A percentile compares a stretch with the other conserved stretches of the same genome.
Evolutionary conservation across 2,113 vertebrate species (phyloP).

Genomic region (Dasyurus viverrinus): DNA sequence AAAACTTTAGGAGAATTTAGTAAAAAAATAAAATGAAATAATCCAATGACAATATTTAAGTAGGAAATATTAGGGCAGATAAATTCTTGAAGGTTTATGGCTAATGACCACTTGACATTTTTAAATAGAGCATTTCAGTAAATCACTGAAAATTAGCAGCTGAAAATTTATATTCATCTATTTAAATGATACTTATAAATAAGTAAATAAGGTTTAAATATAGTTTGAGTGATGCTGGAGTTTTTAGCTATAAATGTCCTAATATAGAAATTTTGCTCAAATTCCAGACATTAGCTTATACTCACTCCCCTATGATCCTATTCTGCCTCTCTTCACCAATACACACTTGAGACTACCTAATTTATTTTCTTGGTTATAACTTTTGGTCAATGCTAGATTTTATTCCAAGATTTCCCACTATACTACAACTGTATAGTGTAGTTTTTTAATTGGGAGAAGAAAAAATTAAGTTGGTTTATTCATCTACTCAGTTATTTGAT

Average conservation of each 20-base stretch:
- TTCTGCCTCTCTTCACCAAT: neutral
- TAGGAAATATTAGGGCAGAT: constrained; percentile 74
- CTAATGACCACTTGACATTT: constrained; percentile 82
- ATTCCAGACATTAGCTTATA: constrained; percentile 46
- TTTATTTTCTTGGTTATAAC: constrained; percentile 27
- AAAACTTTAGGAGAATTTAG: constrained; percentile 50
- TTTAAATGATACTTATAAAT: constrained; percentile 80
- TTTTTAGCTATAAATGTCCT: constrained; percentile 50
- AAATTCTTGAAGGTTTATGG: constrained; percentile 71
- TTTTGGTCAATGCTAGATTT: constrained; percentile 18
- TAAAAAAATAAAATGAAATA: constrained; percentile 67
- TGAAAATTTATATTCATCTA: constrained; percentile 77
- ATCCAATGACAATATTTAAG: constrained; percentile 75
- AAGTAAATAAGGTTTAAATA: constrained; percentile 79
- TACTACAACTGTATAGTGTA: neutral
- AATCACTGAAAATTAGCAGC: constrained; percentile 77
- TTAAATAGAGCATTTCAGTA: constrained; percentile 77
- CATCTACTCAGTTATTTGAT: neutral
- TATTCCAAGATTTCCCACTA: neutral
- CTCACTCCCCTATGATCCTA: neutral
- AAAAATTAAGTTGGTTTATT: neutral
- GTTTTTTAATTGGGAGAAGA: constrained; percentile 24
- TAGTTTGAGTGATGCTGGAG: constrained; percentile 64
- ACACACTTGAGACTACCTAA: neutral
- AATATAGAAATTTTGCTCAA: constrained; percentile 52